These are phyloP conservation scores for Gymnoscelis rufifasciata DNA, from an alignment of 2,888 invertebrate species.

Conservation along the genomic window DNA sequence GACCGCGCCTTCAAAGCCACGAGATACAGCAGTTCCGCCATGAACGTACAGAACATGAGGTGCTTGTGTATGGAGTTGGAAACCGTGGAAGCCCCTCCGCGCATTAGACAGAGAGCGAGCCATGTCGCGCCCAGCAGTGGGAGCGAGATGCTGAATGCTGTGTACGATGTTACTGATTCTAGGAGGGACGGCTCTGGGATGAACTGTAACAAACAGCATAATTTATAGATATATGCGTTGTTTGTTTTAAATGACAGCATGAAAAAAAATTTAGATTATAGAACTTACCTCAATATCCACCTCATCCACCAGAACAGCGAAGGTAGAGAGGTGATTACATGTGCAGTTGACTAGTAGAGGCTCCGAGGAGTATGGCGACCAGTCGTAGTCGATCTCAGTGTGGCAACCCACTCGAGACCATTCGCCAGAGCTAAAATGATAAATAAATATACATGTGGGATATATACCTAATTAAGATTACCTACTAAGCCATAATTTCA, in stretches of 20 bases:
- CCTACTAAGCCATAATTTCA: no score
- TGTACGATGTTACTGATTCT: conserved; percentile 93
- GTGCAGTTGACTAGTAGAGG: conserved; percentile 92
- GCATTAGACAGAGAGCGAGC: conserved; percentile 87
- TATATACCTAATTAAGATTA: no score
- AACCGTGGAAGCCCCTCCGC: conserved; percentile 90
- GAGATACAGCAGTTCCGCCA: conserved; percentile 91
- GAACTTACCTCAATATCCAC: conserved; percentile 88
- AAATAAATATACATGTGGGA: no score
- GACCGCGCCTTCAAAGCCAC: conserved; percentile 91
- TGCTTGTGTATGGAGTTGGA: conserved; percentile 97
- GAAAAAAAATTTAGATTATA: neutral
- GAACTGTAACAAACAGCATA: conserved; percentile 75
- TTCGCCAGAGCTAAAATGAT: conserved; percentile 79
- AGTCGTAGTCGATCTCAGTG: conserved; percentile 86
- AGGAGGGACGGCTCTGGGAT: conserved; percentile 92
- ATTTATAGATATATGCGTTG: no score
- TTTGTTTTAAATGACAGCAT: no score
- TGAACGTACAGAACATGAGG: conserved; percentile 92
- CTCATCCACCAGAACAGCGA: conserved; percentile 93
- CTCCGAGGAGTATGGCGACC: conserved; percentile 73
- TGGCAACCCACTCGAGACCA: conserved; percentile 96
- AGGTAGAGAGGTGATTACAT: conserved; percentile 94
- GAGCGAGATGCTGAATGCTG: conserved; percentile 91
- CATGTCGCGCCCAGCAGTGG: conserved; percentile 88